Base-by-base conservation (phyloP, 2,888 invertebrate genomes). In the Drosophila flavopinicola region DNA sequence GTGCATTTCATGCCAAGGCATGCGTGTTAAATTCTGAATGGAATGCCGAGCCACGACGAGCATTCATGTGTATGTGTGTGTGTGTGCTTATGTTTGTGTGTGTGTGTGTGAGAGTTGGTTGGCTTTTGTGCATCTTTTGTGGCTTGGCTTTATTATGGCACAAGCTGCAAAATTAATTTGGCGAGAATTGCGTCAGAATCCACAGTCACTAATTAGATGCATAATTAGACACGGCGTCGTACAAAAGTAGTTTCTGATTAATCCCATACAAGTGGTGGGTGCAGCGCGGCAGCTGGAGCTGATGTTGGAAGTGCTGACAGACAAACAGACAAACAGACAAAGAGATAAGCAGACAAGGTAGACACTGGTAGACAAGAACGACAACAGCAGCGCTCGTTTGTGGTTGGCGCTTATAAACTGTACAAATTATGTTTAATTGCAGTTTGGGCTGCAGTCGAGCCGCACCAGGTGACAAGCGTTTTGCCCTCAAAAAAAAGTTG, bases 121-220 rank as follows among this genome's bases (percentile, higher is more conserved):
- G 72, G 56, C 48, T 60, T 20, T 33, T 72, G 61, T 44, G 39
- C 44, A 48, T 57, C 75, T 70, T 57, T 59, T 72, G 85, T 48
- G 64, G 51, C 33, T 66, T 61, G 53, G 45, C 61, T 57, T 73
- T 72, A 76, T 79, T 76, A 72, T 53, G 58, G 32, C 60, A 32
- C 48, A 49, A 66, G 49, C 66, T 25, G 64, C 64, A 67, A 72
- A 84, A 77, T 80, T 77, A 63, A 78, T 83, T 76, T 70, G 52
- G 47, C 57, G 54, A 73, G 74, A 65, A 68, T 77, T 77, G 73
- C 83, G 44, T 41, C 47, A 49, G 68, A 66, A 80, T 57, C 68
- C 80, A 71, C 53, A 72, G 58, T 57, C 65, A 73, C 85, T 78
- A 78, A 78, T 78, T 80, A 78, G 78, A 80, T 78, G 78, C 85